Base-by-base conservation (phyloP, 2,797 vertebrate species). In the Lepus townsendii region DNA sequence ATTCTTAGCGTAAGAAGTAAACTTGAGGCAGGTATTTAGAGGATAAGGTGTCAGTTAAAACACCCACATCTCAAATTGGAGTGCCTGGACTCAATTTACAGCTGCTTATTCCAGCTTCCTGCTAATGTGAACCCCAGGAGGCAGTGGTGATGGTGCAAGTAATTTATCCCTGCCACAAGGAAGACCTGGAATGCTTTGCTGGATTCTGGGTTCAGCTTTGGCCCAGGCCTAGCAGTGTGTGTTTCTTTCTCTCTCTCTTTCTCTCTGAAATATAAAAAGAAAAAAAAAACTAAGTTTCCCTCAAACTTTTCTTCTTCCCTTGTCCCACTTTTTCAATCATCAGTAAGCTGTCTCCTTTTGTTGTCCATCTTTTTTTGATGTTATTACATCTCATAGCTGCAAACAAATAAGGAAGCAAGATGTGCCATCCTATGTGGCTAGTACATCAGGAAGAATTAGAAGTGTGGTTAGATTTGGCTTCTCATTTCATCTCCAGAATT, bases 1-100 rank as follows among this genome's bases (percentile, higher is more conserved):
- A 30, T 94, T 84, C 62, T 82, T 80, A 12, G 68, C 8, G 19
- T 91, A 52, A 82, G 35, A 84, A 90, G 71, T 30, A 60, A 86
- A 68, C 66, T 69, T 52, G 3, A 78, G 3, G 54, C 54, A 47
- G 42, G 42, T 47, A 8, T 57, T 1, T 20, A 16, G 54, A 57
- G 54, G 42, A 47, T 47, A 9, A 47, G 42, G 42, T 47, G 42
- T 47, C 52, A 65, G 26, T 26, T 27, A 24, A 26, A 20, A 24
- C 10, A 20, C 63, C 54, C 54, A 20, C 19, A 20, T 20, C 54
- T 57, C 14, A 17, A 4, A 16, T 20, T 17, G 54, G 54, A 57
- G 54, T 57, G 54, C 54, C 54, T 57, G 54, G 14, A 57, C 19
- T 16, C 16, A 20, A 20, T 57, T 17, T 57, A 7, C 19, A 20